Conservation (phyloP, 2,797 vertebrate genomes). For the Tarsius wallacei region DNA sequence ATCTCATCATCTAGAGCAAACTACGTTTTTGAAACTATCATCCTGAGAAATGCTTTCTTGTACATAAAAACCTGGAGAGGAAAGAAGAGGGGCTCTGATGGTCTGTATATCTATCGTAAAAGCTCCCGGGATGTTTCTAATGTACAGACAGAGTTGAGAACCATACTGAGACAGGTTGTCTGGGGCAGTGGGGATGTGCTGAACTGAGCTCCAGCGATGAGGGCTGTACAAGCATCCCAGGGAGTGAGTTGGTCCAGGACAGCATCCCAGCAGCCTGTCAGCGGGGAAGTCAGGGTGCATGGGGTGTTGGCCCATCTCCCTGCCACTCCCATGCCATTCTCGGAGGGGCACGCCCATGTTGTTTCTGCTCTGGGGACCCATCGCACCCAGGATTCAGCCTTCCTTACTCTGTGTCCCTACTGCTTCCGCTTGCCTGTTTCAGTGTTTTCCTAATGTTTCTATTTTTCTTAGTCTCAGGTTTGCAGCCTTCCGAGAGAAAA, state of each 20-base stretch:
- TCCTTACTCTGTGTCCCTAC: neutral
- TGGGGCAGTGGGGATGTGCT: neutral
- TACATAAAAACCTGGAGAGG: neutral
- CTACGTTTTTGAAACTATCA: neutral
- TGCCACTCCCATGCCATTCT: too few species aligned
- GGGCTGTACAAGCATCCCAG: too few species aligned
- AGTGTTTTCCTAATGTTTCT: neutral
- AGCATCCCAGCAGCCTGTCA: neutral
- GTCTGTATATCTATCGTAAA: neutral
- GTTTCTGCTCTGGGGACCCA: neutral
- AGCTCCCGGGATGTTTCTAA: neutral
- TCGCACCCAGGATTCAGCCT: neutral
- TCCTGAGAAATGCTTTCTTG: constrained; percentile 19
- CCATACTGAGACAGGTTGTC: neutral
- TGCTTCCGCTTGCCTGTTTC: neutral
- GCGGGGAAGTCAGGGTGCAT: neutral
- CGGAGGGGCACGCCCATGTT: fast-evolving
- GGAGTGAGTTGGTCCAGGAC: neutral
- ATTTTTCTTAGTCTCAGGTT: constrained; percentile 25
- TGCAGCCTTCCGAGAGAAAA: neutral
- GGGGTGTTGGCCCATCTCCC: too few species aligned
- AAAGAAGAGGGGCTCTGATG: neutral
- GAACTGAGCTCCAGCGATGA: neutral
- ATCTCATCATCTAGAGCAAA: constrained; percentile 34
- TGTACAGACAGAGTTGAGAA: neutral